Percentiles rank a stretch among this genome's conserved stretches.
Conservation (phyloP, 2,113 vertebrate species). For the Phrynocephalus versicolor region DNA sequence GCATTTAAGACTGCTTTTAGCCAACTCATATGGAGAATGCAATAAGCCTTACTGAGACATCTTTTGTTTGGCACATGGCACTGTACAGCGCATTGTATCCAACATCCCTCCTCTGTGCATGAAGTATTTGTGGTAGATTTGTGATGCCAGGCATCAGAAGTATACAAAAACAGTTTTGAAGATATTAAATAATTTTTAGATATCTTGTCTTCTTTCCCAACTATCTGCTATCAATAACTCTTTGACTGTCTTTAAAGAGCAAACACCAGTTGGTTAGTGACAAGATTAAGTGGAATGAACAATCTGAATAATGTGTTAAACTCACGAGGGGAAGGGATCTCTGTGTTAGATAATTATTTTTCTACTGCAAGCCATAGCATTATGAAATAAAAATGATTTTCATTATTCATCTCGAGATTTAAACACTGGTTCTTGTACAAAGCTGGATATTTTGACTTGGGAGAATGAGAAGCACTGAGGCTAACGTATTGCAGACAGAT, state of each 20-base stretch:
- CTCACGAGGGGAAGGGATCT: neutral
- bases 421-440: neutral
- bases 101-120: neutral
- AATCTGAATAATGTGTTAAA: constrained; percentile 2
- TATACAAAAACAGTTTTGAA: neutral
- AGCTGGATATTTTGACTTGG: neutral
- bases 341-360: constrained; percentile 4
- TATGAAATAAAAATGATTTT: neutral
- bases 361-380: neutral
- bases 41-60: neutral
- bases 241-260: neutral
- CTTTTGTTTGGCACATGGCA: neutral
- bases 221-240: neutral
- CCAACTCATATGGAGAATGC: neutral
- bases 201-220: neutral
- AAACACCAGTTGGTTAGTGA: neutral
- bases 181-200: neutral
- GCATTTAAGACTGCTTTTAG: neutral
- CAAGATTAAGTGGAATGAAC: neutral
- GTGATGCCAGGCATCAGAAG: neutral
- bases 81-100: neutral
- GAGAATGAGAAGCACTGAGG: neutral
- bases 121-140: neutral
- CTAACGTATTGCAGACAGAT: neutral
- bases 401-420: neutral